phyloP scores from a whole-genome alignment of 1,140 invertebrate species.

The Olivierus martensii region DNA sequence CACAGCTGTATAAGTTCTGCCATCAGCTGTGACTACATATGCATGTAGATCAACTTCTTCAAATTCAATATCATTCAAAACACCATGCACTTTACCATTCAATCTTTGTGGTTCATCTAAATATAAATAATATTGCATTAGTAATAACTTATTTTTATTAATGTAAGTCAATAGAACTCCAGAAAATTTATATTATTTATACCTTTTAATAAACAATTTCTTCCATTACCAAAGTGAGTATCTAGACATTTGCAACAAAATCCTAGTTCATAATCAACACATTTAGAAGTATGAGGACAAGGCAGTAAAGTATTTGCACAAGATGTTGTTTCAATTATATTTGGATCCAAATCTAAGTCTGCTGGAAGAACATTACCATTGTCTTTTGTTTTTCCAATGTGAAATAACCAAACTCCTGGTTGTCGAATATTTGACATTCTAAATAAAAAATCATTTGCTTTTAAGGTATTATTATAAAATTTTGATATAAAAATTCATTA shows the following conservation, averaged over 20 bases:
- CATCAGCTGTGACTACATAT: slow-evolving; percentile 78
- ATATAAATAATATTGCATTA: slow-evolving; percentile 19
- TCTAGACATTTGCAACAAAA: slow-evolving; percentile 75
- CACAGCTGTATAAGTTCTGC: slow-evolving; percentile 77
- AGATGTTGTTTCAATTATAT: background rate
- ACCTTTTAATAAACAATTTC: slow-evolving; percentile 69
- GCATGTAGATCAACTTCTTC: slow-evolving; percentile 73
- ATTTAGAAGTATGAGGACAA: slow-evolving; percentile 41
- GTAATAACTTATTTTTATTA: slow-evolving; percentile 1
- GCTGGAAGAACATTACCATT: slow-evolving; percentile 49
- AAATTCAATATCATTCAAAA: slow-evolving; percentile 56
- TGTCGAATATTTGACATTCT: slow-evolving; percentile 70
- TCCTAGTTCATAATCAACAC: slow-evolving; percentile 60
- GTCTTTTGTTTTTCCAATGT: slow-evolving; percentile 49
- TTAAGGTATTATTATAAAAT: background rate
- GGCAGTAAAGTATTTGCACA: slow-evolving; percentile 17
- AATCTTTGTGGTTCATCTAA: slow-evolving; percentile 63
- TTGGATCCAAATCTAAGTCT: background rate
- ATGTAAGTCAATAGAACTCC: no score
- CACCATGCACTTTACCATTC: slow-evolving; percentile 65
- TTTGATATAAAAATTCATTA: slow-evolving; percentile 28
- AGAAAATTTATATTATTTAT: slow-evolving; percentile 18
- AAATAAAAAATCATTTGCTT: slow-evolving; percentile 17
- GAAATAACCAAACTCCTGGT: slow-evolving; percentile 69
- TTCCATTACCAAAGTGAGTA: slow-evolving; percentile 80